Percentiles rank a stretch among this genome's conserved stretches.
Evolutionary conservation across 2,888 invertebrate genomes (phyloP).

Genomic region (Synanthedon myopaeformis): DNA sequence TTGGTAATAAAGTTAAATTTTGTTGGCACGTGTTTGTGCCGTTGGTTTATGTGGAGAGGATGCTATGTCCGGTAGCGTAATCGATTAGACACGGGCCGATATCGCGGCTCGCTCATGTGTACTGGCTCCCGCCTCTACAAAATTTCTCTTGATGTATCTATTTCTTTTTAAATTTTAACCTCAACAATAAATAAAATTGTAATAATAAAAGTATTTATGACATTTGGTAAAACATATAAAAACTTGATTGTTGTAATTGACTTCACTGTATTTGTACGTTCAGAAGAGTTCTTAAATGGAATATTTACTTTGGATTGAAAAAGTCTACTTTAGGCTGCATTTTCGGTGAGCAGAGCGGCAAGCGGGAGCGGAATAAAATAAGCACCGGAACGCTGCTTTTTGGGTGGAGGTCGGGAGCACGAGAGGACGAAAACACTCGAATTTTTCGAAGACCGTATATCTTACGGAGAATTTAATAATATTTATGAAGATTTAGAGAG

Average conservation of each 20-base stretch:
- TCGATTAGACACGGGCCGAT: slow-evolving; percentile 41
- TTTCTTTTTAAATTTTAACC: slow-evolving; percentile 1
- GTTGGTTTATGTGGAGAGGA: slow-evolving; percentile 5
- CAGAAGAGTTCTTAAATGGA: too few species aligned
- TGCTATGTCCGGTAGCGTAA: slow-evolving; percentile 44
- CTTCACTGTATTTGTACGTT: too few species aligned
- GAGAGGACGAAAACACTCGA: background rate
- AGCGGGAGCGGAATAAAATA: background rate
- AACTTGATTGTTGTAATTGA: too few species aligned
- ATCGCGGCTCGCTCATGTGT: slow-evolving; percentile 28
- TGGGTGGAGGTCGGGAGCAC: background rate
- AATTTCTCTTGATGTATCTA: slow-evolving; percentile 11
- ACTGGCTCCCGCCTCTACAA: slow-evolving; percentile 14
- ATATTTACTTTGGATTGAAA: too few species aligned
- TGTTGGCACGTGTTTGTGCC: background rate
- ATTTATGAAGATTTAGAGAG: background rate
- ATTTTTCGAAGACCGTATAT: background rate
- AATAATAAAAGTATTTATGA: too few species aligned
- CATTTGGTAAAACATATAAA: too few species aligned
- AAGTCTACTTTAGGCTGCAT: background rate
- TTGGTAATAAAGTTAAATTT: slow-evolving; percentile 1
- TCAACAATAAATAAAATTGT: too few species aligned
- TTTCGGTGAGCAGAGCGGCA: background rate
- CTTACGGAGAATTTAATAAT: background rate
- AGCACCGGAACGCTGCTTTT: background rate